phyloP scores from a whole-genome alignment of 2,888 invertebrate genomes.

The Romanomermis culicivorax region DNA sequence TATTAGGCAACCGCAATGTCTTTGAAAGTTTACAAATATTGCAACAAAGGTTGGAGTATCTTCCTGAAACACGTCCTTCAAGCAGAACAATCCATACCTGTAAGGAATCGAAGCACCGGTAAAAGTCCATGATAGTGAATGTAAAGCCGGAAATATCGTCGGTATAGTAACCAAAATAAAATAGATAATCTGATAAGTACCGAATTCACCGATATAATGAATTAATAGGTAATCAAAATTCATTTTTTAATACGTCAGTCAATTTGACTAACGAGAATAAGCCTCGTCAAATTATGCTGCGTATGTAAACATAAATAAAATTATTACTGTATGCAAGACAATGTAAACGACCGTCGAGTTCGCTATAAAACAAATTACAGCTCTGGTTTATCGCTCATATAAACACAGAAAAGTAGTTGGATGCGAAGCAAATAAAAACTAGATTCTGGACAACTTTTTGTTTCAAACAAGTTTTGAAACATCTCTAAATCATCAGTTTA shows the following conservation, averaged over 20 bases:
- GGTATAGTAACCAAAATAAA: constrained; percentile 25
- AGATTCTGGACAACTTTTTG: no score
- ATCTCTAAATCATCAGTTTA: no score
- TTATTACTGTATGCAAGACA: neutral
- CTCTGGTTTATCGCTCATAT: no score
- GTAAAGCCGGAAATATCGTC: constrained; percentile 25
- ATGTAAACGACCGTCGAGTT: no score
- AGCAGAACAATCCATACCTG: constrained; percentile 13
- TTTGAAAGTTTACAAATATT: no score
- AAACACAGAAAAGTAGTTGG: no score
- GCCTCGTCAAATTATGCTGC: neutral
- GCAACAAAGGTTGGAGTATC: neutral
- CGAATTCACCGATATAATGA: constrained; percentile 26
- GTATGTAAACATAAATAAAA: neutral
- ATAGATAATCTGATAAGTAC: constrained; percentile 19
- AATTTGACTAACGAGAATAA: neutral
- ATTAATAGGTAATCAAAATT: constrained; percentile 27
- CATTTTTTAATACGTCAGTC: constrained; percentile 18
- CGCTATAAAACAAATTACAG: no score
- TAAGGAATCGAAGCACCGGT: constrained; percentile 21
- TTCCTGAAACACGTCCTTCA: neutral
- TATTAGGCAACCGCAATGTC: no score
- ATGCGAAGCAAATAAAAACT: no score
- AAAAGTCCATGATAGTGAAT: constrained; percentile 28
- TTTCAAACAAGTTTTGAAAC: no score